phyloP scores from a whole-genome alignment of 1,140 invertebrate species.

The Drosophila tani region DNA sequence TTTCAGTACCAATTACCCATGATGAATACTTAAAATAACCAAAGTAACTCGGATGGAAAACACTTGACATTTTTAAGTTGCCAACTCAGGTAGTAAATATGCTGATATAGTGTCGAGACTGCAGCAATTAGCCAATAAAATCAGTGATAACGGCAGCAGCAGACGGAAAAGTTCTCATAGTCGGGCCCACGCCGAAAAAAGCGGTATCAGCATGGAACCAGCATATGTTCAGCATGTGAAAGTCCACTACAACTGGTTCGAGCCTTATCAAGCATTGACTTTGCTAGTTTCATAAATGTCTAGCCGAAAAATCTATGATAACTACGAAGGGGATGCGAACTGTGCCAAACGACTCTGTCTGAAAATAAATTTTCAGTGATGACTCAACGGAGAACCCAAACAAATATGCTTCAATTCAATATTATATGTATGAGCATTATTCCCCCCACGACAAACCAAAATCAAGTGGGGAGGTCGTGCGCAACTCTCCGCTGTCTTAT shows the following conservation, averaged over 20 bases:
- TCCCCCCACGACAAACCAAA: slow-evolving; percentile 24
- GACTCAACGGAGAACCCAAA: slow-evolving; percentile 50
- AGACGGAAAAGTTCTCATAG: slow-evolving; percentile 30
- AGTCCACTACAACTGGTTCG: slow-evolving; percentile 8
- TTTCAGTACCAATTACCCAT: slow-evolving; percentile 3
- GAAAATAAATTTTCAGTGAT: slow-evolving; percentile 39
- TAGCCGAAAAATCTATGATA: slow-evolving; percentile 50
- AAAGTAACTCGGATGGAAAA: slow-evolving; percentile 10
- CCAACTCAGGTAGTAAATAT: slow-evolving; percentile 18
- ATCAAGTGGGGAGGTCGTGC: slow-evolving; percentile 63
- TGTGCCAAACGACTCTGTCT: slow-evolving; percentile 37
- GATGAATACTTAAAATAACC: slow-evolving; percentile 6
- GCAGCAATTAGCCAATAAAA: slow-evolving; percentile 24
- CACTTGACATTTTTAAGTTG: slow-evolving; percentile 11
- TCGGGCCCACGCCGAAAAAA: slow-evolving; percentile 34
- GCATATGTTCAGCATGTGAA: slow-evolving; percentile 37
- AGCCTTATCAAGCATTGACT: slow-evolving; percentile 65
- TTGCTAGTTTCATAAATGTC: slow-evolving; percentile 60
- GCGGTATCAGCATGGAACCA: slow-evolving; percentile 31
- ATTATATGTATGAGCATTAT: slow-evolving; percentile 15
- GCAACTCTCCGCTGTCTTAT: slow-evolving; percentile 67
- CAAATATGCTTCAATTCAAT: slow-evolving; percentile 37
- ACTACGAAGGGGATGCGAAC: slow-evolving; percentile 23
- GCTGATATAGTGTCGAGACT: slow-evolving; percentile 32
- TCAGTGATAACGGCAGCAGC: slow-evolving; percentile 22